Percentiles rank a stretch among this genome's conserved stretches.
phyloP scores from a whole-genome alignment of 2,797 vertebrate genomes.

The Heterohyrax brucei region DNA sequence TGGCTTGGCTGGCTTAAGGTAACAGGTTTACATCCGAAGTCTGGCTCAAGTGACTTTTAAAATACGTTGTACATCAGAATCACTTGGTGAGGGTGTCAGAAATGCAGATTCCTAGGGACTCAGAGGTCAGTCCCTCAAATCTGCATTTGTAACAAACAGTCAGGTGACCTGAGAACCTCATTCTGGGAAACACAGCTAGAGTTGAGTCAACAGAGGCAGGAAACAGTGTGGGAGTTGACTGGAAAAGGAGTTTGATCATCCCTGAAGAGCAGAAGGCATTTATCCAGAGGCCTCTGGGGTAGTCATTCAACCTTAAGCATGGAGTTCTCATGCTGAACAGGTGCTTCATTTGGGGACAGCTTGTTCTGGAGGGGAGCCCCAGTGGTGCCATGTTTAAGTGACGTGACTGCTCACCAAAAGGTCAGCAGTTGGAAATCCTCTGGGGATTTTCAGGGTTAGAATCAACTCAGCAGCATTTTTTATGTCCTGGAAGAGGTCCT shows the following conservation, averaged over 20 bases:
- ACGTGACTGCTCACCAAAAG: too few relatives aligned
- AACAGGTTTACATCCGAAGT: slow-evolving; percentile 19
- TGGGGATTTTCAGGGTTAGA: too few relatives aligned
- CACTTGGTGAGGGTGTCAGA: neutral
- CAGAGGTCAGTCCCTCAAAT: neutral
- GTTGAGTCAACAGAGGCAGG: neutral
- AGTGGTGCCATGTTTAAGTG: too few relatives aligned
- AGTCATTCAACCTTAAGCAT: neutral
- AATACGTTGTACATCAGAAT: slow-evolving; percentile 25
- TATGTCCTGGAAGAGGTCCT: neutral
- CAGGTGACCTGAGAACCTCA: neutral
- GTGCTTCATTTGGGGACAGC: neutral
- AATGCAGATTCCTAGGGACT: slow-evolving; percentile 58
- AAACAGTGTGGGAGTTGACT: rapidly evolving
- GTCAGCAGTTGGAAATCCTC: too few relatives aligned
- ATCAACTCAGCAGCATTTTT: too few relatives aligned
- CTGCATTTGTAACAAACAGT: neutral
- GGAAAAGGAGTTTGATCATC: neutral
- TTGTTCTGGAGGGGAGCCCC: neutral
- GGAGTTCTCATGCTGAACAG: neutral
- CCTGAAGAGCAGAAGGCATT: neutral
- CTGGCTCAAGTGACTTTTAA: slow-evolving; percentile 52
- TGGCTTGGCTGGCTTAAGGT: neutral
- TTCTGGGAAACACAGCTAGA: neutral
- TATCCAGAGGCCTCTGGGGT: neutral